phyloP scores from a whole-genome alignment of 2,888 invertebrate genomes.

The Xestoiulus laeticollis region DNA sequence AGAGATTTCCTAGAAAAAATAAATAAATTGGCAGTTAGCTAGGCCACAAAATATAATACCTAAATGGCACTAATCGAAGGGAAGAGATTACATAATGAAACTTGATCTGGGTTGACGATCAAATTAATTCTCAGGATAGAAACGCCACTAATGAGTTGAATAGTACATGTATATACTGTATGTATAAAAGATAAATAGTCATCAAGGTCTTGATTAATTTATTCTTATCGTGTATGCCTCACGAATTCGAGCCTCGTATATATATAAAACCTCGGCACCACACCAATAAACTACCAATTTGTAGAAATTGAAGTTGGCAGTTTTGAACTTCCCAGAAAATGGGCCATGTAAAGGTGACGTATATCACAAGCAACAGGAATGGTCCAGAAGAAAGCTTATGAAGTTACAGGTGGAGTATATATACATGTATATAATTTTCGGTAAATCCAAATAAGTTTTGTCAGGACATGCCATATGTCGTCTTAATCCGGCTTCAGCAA shows the following conservation, averaged over 20 bases:
- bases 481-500: too few species aligned
- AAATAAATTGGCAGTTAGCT: neutral
- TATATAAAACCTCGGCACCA: too few species aligned
- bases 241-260: neutral
- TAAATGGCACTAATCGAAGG: neutral
- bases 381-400: too few species aligned
- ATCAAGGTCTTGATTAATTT: neutral
- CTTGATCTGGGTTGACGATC: conserved; percentile 4
- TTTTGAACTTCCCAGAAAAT: neutral
- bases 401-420: too few species aligned
- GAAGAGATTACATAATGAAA: neutral
- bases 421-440: neutral
- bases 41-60: neutral
- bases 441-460: too few species aligned
- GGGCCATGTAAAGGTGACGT: neutral
- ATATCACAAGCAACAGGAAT: too few species aligned
- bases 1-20: neutral
- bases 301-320: neutral
- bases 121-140: conserved; percentile 3
- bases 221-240: neutral
- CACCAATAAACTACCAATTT: neutral
- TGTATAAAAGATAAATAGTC: neutral
- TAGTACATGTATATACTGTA: neutral
- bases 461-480: too few species aligned
- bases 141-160: neutral